A percentile compares a stretch with the other conserved stretches of the same genome.
phyloP scores from a whole-genome alignment of 2,797 vertebrate species.

The Sardinella longiceps region DNA sequence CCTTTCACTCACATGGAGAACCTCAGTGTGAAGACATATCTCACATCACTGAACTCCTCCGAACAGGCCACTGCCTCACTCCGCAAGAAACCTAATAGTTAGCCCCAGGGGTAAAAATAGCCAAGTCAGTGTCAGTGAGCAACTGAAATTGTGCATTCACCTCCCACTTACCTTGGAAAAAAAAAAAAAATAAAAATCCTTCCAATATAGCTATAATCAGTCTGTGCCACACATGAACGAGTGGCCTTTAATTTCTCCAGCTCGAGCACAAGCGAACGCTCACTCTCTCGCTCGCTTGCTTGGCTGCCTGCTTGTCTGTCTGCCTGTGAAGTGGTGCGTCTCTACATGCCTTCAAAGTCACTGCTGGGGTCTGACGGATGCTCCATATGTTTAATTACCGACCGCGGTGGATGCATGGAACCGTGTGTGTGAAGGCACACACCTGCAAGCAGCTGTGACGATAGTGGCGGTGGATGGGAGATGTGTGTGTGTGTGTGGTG shows the following conservation, averaged over 20 bases:
- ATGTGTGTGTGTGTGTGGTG: not conserved
- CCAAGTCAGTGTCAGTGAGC: not conserved
- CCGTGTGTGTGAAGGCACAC: not conserved
- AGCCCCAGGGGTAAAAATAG: too few relatives aligned
- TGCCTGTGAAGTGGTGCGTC: not conserved
- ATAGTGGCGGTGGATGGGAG: not conserved
- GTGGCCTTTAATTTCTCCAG: not conserved
- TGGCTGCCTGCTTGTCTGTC: too few relatives aligned
- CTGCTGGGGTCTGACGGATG: not conserved
- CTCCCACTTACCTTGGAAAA: not conserved
- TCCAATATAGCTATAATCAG: not conserved
- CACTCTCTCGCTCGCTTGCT: too few relatives aligned
- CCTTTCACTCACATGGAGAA: not conserved
- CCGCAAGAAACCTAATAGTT: not conserved
- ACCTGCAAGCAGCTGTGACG: not conserved
- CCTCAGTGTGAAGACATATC: not conserved
- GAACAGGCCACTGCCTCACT: not conserved
- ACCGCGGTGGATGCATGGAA: not conserved
- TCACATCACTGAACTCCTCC: not conserved
- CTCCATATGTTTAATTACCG: conserved; percentile 18
- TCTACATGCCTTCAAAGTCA: not conserved
- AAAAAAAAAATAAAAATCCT: not conserved
- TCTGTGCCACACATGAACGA: not conserved
- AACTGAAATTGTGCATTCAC: not conserved
- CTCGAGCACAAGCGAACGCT: not conserved